These are phyloP conservation scores for Drosophila nr. fundita DNA, from an alignment of 2,888 invertebrate species.

Conservation along the genomic window DNA sequence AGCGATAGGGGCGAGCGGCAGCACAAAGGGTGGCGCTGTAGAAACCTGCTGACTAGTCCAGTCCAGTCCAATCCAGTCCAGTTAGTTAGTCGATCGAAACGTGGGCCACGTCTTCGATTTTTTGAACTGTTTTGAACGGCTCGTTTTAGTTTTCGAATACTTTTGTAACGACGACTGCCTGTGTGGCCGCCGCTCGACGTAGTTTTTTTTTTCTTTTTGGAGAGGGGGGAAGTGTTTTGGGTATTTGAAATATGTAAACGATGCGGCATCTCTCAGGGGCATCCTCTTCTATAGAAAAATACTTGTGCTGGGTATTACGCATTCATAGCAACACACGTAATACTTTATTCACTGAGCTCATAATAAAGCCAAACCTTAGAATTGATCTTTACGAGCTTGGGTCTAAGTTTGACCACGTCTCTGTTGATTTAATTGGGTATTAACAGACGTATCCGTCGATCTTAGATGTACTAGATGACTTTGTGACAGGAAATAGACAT, in stretches of 20 bases:
- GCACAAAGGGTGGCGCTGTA: constrained; percentile 1
- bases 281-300: constrained; percentile 7
- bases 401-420: not conserved
- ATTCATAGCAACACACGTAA: not conserved
- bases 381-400: not conserved
- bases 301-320: not conserved
- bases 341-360: not conserved
- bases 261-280: constrained; percentile 30
- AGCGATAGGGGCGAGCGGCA: not conserved
- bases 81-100: constrained; percentile 24
- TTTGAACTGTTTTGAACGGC: constrained; percentile 15
- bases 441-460: not conserved
- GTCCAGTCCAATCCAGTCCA: constrained; percentile 28
- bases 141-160: constrained; percentile 18
- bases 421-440: not conserved
- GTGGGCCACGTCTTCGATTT: constrained; percentile 42
- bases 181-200: constrained; percentile 26
- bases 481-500: not conserved
- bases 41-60: constrained; percentile 38
- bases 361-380: not conserved
- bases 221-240: constrained; percentile 4
- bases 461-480: not conserved
- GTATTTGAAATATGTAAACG: constrained; percentile 55
- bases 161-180: constrained; percentile 8
- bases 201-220: not conserved